phyloP scores from a whole-genome alignment of 2,888 invertebrate genomes.

The Zele albiditarsus region DNA sequence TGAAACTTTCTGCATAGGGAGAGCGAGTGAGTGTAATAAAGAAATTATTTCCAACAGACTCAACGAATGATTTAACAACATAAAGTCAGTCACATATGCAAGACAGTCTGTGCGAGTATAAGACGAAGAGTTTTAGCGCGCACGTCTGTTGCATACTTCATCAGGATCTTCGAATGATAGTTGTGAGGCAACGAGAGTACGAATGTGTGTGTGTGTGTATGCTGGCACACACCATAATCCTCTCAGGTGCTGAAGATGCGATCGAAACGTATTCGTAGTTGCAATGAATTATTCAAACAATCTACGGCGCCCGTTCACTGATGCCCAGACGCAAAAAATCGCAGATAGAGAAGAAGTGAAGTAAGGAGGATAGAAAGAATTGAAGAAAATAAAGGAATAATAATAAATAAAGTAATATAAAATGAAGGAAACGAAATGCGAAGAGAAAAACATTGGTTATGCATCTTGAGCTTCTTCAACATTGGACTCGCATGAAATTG shows the following conservation, averaged over 20 bases:
- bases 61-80: conserved; percentile 27
- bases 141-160: conserved; percentile 28
- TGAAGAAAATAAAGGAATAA: conserved; percentile 17
- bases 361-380: conserved; percentile 13
- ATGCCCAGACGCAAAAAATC: conserved; percentile 47
- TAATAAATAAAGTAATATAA: conserved; percentile 20
- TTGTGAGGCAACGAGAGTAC: background rate
- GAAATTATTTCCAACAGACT: conserved; percentile 13
- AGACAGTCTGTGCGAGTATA: conserved; percentile 13
- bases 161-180: conserved; percentile 32
- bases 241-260: conserved; percentile 38
- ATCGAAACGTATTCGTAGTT: conserved; percentile 42
- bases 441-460: conserved; percentile 42
- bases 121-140: conserved; percentile 15
- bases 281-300: conserved; percentile 54
- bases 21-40: background rate
- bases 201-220: conserved; percentile 16
- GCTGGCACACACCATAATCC: conserved; percentile 36
- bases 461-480: conserved; percentile 35
- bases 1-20: background rate
- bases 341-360: conserved; percentile 36
- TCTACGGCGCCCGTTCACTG: conserved; percentile 50
- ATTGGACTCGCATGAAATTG: conserved; percentile 39
- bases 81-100: conserved; percentile 5
- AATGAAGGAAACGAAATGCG: conserved; percentile 16